Evolutionary conservation across 2,888 invertebrate genomes (phyloP), one percentile per base, ranked within the genome.

Genomic region (Orthonevra nobilis): DNA sequence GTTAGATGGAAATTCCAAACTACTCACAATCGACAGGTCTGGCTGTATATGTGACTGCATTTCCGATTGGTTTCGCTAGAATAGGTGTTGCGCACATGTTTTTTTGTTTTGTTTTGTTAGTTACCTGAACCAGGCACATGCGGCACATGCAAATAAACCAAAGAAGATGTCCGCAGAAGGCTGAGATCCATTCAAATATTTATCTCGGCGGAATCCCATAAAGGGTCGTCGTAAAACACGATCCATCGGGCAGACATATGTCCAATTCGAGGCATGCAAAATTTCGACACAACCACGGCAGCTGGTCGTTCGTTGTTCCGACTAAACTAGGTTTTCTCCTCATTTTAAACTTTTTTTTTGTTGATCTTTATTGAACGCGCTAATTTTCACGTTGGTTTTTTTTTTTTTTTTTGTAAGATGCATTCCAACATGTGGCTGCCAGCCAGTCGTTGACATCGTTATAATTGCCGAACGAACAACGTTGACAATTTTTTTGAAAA

Each of bases 381-480:
- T 44, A 77, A 77, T 77, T 79, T 73, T 50, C 68, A 68, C 73
- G 77, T 77, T n/a, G n/a, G n/a, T n/a, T n/a, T n/a, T n/a, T n/a
- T n/a, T n/a, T n/a, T n/a, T n/a, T n/a, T n/a, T 72, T 63, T 79
- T 73, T 73, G 79, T 73, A 73, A n/a, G 79, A 79, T 79, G 79
- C 79, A 79, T 79, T 79, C 79, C 79, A 68, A 79, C 79, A 79
- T 79, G 73, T 79, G 79, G 79, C 73, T 54, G 61, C 72, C 79
- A 79, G 66, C 68, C 79, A 79, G 66, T 73, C 73, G 79, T 68
- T 68, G 74, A 36, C 48, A 42, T 58, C 20, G 44, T 48, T 63
- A 10, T 34, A 60, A 28, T 68, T 56, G 58, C 52, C 75, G 69
- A 58, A 64, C 64, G 38, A 64, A 64, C 38, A 19, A 58, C 58